phyloP scores from a whole-genome alignment of 1,140 invertebrate genomes.

The Drosophila jambulina region DNA sequence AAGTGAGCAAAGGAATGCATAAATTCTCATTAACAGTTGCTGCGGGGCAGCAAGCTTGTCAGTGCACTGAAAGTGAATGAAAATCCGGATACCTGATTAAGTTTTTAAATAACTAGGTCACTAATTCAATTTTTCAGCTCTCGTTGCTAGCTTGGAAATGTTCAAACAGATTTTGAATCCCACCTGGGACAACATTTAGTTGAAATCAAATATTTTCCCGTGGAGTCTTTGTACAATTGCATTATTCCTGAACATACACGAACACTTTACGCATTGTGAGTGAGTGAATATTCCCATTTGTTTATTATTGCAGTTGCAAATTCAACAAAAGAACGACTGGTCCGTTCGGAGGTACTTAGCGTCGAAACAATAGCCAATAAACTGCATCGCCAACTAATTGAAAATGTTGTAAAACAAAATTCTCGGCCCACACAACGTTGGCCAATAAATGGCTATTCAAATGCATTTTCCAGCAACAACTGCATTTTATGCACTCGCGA shows the following conservation, averaged over 20 bases:
- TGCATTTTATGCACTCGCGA: slow-evolving; percentile 41
- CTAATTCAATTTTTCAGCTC: neutral
- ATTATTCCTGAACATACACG: neutral
- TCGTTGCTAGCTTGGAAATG: neutral
- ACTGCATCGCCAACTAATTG: slow-evolving; percentile 77
- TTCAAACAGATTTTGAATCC: neutral
- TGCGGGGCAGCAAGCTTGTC: neutral
- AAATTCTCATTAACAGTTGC: slow-evolving; percentile 12
- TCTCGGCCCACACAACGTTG: slow-evolving; percentile 60
- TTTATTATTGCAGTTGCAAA: slow-evolving; percentile 59
- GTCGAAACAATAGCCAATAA: slow-evolving; percentile 80
- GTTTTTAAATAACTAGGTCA: neutral
- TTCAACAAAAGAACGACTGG: slow-evolving; percentile 42
- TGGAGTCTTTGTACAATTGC: neutral
- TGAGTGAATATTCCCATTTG: slow-evolving; percentile 41
- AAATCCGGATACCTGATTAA: neutral
- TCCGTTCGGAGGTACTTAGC: slow-evolving; percentile 61
- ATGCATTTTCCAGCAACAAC: slow-evolving; percentile 53
- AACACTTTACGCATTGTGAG: slow-evolving; percentile 24
- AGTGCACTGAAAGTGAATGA: neutral
- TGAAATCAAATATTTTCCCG: neutral
- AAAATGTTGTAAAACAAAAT: slow-evolving; percentile 77
- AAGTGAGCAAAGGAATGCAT: slow-evolving; percentile 14
- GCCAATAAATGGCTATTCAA: slow-evolving; percentile 66
- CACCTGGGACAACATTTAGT: neutral